Evolutionary conservation across 1,140 invertebrate species (phyloP), one percentile per base, ranked within the genome.

Genomic region (Cheumatopsyche charites): DNA sequence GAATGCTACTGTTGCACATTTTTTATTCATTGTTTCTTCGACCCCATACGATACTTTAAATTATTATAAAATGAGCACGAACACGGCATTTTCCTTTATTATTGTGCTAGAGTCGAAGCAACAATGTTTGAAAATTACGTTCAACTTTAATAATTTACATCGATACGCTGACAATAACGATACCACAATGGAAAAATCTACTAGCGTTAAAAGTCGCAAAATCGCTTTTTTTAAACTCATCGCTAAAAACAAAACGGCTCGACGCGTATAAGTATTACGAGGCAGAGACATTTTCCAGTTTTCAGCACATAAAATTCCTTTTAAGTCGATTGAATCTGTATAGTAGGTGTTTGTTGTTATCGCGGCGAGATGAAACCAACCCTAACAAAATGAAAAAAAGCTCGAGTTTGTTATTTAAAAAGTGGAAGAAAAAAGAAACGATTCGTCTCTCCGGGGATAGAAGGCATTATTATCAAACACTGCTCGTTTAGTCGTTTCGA

Each of bases 241-340:
- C 15, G n/a, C 19, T 52, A 36, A 36, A 36, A 36, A 4, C 3
- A 36, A 36, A 36, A 9, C 3, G 4, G 23, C 13, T 19, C n/a
- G 1, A 61, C n/a, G 12, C 3, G 23, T 21, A 25, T 23, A 21
- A 6, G 61, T 15, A 36, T 21, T 25, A 36, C n/a, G 49, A 67
- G 55, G 15, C 42, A 23, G 70, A 25, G 63, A 67, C 70, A 52
- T 71, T 71, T 52, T 72, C 70, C 12, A 42, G 15, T 62, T 58
- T 67, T 55, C 47, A 49, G 19, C 15, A 67, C 70, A 72, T 67
- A 72, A 72, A 72, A 72, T 72, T 67, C 62, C 70, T 72, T 72
- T 72, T 72, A 72, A 61, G 62, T 65, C 45, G 70, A 72, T 72
- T 72, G 70, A 42, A 72, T 58, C 70, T 23, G 61, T 63, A 21